These are phyloP conservation scores for Cheilosia pagana DNA, from an alignment of 2,888 invertebrate species.

Conservation along the genomic window DNA sequence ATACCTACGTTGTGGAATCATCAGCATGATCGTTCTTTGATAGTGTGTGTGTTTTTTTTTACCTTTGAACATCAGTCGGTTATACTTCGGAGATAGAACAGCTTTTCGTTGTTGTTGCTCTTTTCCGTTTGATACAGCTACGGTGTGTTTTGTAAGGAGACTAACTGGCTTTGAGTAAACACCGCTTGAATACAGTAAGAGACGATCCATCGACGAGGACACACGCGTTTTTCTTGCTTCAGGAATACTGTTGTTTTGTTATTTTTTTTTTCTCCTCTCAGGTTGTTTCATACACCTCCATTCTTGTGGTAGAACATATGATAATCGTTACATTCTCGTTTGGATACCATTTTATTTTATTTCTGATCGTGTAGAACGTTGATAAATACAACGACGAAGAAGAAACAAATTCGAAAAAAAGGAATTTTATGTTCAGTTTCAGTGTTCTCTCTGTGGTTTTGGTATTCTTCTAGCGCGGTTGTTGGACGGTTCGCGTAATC, in stretches of 20 bases:
- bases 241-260: conserved; percentile 59
- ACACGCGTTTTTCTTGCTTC: conserved; percentile 82
- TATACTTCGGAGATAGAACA: conserved; percentile 71
- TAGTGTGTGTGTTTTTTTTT: conserved; percentile 55
- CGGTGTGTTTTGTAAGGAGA: conserved; percentile 76
- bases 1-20: conserved; percentile 50
- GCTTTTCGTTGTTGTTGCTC: conserved; percentile 65
- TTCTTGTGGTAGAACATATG: conserved; percentile 66
- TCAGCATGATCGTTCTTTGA: conserved; percentile 51
- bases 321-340: conserved; percentile 65
- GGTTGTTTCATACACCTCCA: conserved; percentile 44
- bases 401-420: conserved; percentile 51
- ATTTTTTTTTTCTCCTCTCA: conserved; percentile 31
- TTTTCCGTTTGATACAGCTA: conserved; percentile 62
- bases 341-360: conserved; percentile 63
- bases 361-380: conserved; percentile 67
- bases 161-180: conserved; percentile 81
- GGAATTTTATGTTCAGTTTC: conserved; percentile 72
- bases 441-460: conserved; percentile 68
- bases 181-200: conserved; percentile 84
- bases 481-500: conserved; percentile 71
- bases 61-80: conserved; percentile 61
- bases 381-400: conserved; percentile 49
- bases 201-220: conserved; percentile 83
- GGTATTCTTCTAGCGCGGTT: conserved; percentile 67